Base-by-base conservation (phyloP, 2,888 invertebrate species). In the Serrognathus titanus region DNA sequence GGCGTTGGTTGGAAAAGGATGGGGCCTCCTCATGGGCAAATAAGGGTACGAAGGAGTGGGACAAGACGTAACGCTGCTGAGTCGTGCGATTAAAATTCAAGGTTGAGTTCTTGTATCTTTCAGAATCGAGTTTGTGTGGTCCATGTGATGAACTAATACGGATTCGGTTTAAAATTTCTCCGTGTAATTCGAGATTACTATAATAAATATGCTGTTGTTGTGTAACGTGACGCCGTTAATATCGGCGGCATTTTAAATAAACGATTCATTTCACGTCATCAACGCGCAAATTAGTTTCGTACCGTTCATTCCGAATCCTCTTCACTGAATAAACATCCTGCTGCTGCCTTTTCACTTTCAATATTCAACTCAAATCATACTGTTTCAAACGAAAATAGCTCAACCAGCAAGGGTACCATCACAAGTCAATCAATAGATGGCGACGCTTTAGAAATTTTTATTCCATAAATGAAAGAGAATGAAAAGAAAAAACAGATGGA, bases 51-150 rank as follows among this genome's bases (percentile, higher is more conserved):
- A 56, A 60, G 58, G 58, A 62, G 57, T 53, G 56, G 57, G 60
- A 62, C 61, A 55, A 60, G 61, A 63, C 50, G 52, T 57, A 54
- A 51, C 50, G 53, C 51, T 57, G 53, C 51, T 57, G 52, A 57
- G 56, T 59, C 61, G 57, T 63, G 61, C 60, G 61, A 64, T 65
- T 64, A 61, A 64, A 64, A 65, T 65, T 65, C 63, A 65, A 65
- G 65, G 63, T 60, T 65, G 53, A 51, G 48, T 50, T 55, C 50
- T 55, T 55, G 55, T 58, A 51, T 50, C 50, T 59, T 55, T 51
- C 48, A 48, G 61, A 60, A 53, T 57, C 55, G 48, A 57, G 56
- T 59, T 59, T 58, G 59, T 63, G 58, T 58, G 55, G 59, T 56
- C 55, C 58, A 51, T 50, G 47, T 48, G 53, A 55, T 55, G 46